Evolutionary conservation across 2,797 vertebrate genomes (phyloP).

Genomic region (Acanthurus tractus): DNA sequence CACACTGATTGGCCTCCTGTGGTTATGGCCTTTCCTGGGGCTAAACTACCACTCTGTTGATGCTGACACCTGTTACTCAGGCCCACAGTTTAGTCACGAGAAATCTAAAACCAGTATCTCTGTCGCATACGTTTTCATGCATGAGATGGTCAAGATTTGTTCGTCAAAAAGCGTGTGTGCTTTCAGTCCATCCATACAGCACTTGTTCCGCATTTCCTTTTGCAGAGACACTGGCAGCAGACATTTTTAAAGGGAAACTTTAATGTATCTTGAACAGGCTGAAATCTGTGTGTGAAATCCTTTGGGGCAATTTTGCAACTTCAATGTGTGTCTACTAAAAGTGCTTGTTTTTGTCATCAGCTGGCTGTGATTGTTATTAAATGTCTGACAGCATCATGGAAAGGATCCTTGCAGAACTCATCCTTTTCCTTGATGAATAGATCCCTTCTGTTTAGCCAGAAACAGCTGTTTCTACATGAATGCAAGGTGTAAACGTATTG

Average conservation of each 20-base stretch:
- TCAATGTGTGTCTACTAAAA: no score
- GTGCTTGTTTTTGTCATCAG: no score
- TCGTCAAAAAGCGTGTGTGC: slow-evolving; percentile 10
- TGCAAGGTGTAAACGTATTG: no score
- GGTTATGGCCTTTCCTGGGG: slow-evolving; percentile 51
- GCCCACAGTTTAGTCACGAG: slow-evolving; percentile 52
- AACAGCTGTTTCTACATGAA: no score
- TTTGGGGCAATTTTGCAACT: no score
- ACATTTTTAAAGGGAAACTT: not conserved
- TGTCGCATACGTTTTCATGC: slow-evolving; percentile 36
- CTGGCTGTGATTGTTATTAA: no score
- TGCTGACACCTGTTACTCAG: slow-evolving; percentile 46
- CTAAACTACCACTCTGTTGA: slow-evolving; percentile 33
- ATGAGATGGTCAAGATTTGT: slow-evolving; percentile 43
- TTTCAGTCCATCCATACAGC: slow-evolving; percentile 42
- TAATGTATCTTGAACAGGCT: no score
- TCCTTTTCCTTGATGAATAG: no score
- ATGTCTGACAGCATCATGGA: no score
- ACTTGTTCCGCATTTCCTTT: slow-evolving; percentile 5
- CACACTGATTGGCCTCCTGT: slow-evolving; percentile 59
- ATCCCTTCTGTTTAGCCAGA: no score
- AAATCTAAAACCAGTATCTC: slow-evolving; percentile 41
- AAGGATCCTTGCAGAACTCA: no score
- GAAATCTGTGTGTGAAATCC: no score
- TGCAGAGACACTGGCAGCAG: slow-evolving; percentile 10